Evolutionary conservation across 2,888 invertebrate genomes (phyloP).

Genomic region (Trachelus troglodyta): DNA sequence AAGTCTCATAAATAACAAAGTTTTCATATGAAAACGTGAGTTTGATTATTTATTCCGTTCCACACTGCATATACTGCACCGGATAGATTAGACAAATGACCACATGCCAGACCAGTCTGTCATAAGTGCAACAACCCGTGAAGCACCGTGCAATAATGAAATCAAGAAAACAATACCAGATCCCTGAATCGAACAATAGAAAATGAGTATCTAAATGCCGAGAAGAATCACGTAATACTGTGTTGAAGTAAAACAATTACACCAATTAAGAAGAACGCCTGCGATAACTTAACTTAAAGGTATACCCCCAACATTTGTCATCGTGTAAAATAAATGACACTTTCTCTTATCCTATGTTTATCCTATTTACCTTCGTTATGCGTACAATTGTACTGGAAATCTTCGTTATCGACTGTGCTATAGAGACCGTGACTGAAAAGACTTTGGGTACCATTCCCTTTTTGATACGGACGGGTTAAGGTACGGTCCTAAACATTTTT

Average conservation of each 20-base stretch:
- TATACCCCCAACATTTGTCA: not conserved
- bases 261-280: not conserved
- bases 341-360: not conserved
- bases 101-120: constrained; percentile 42
- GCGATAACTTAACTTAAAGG: not conserved
- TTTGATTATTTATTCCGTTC: not conserved
- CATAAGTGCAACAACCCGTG: constrained; percentile 51
- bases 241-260: not conserved
- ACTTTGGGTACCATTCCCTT: not conserved
- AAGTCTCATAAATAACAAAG: not conserved
- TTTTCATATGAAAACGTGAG: not conserved
- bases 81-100: constrained; percentile 49
- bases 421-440: constrained; percentile 17
- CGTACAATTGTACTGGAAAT: not conserved
- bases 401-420: not conserved
- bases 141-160: constrained; percentile 51
- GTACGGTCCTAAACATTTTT: not conserved
- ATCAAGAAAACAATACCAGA: constrained; percentile 42
- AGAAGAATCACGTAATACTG: not conserved
- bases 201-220: not conserved
- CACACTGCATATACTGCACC: constrained; percentile 31
- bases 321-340: not conserved
- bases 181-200: constrained; percentile 14
- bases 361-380: not conserved
- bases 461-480: not conserved